Percentiles rank a stretch among this genome's conserved stretches.
These are phyloP conservation scores for Aphaenogaster rudis DNA, from an alignment of 1,140 invertebrate genomes.

Conservation along the genomic window DNA sequence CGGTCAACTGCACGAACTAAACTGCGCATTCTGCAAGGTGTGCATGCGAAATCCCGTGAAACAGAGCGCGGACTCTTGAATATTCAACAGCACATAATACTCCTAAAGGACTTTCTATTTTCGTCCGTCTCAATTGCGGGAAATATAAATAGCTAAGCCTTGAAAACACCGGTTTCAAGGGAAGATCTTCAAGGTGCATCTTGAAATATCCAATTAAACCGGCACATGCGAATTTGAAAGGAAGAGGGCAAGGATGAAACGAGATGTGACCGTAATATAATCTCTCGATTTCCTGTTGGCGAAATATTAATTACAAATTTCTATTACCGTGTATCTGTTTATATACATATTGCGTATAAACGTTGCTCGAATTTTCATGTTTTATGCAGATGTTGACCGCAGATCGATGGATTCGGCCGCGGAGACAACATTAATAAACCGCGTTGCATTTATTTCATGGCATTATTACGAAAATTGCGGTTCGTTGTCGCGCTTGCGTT, in stretches of 20 bases:
- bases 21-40: constrained; percentile 3
- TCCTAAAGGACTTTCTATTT: constrained; percentile 58
- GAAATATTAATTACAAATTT: neutral
- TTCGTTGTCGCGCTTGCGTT: neutral
- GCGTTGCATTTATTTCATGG: constrained; percentile 5
- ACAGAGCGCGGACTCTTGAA: constrained; percentile 13
- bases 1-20: constrained; percentile 36
- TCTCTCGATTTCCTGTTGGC: neutral
- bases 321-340: neutral
- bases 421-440: constrained; percentile 23
- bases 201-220: neutral
- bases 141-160: constrained; percentile 43
- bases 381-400: neutral
- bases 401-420: constrained; percentile 27
- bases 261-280: neutral
- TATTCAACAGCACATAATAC: constrained; percentile 46
- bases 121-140: constrained; percentile 11
- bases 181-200: neutral
- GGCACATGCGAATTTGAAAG: neutral
- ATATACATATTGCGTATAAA: neutral
- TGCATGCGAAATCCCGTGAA: constrained; percentile 10
- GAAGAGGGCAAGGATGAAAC: neutral
- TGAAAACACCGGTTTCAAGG: constrained; percentile 26
- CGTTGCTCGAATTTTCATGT: constrained; percentile 6
- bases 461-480: constrained; percentile 29